Conservation (phyloP, 2,113 vertebrate species). For the Ursus arctos region DNA sequence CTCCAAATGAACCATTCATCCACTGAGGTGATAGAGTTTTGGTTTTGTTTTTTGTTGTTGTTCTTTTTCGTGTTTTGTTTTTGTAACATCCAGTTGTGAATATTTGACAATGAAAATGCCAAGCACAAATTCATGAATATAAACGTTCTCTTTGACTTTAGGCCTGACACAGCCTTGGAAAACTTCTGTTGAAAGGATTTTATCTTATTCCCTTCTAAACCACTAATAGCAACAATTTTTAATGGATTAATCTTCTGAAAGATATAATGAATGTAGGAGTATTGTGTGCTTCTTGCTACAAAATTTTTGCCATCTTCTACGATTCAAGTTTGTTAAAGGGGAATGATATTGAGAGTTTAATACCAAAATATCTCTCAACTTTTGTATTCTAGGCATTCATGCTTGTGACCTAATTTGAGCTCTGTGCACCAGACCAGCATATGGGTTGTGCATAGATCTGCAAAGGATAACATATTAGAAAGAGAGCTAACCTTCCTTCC, state of each 20-base stretch:
- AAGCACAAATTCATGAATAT: slow-evolving; percentile 63
- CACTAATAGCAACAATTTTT: slow-evolving; percentile 36
- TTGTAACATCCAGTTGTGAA: slow-evolving; percentile 33
- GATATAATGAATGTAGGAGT: not conserved
- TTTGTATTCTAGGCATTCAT: slow-evolving; percentile 11
- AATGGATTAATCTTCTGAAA: slow-evolving; percentile 50
- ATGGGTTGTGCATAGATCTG: not conserved
- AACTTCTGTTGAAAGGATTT: slow-evolving; percentile 44
- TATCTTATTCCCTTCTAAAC: slow-evolving; percentile 46
- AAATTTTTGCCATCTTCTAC: slow-evolving; percentile 23
- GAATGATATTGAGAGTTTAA: not conserved
- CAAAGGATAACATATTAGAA: not conserved
- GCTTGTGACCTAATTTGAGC: slow-evolving; percentile 47
- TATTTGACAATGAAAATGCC: slow-evolving; percentile 55
- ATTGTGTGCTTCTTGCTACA: slow-evolving; percentile 6
- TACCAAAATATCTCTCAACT: not conserved
- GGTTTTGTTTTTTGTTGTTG: not conserved
- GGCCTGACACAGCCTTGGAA: slow-evolving; percentile 5
- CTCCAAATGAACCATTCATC: not conserved
- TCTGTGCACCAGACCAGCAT: not conserved
- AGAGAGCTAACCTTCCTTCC: not conserved
- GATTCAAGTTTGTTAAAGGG: slow-evolving; percentile 49
- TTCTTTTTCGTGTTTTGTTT: not conserved
- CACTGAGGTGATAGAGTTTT: not conserved
- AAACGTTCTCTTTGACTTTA: slow-evolving; percentile 56